Evolutionary conservation across 2,113 vertebrate species (phyloP).

Genomic region (Sander lucioperca): DNA sequence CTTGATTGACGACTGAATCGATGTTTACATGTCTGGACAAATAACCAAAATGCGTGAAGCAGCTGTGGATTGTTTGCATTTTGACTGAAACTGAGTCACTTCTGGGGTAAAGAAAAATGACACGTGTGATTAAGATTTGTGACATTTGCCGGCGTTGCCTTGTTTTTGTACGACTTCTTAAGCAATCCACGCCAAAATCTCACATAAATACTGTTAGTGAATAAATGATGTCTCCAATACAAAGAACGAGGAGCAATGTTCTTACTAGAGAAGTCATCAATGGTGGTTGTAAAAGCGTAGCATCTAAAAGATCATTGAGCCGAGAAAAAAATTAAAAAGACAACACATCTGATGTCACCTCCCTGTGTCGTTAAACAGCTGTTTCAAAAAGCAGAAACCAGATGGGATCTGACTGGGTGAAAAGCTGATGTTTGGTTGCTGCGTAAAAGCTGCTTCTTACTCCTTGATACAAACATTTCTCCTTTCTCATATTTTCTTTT

Average conservation of each 20-base stretch:
- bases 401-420: conserved; percentile 28
- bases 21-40: conserved; percentile 56
- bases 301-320: conserved; percentile 38
- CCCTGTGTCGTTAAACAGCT: conserved; percentile 34
- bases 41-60: conserved; percentile 28
- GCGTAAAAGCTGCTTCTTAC: conserved; percentile 27
- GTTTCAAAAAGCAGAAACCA: conserved; percentile 36
- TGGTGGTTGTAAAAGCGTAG: background rate
- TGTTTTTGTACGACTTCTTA: conserved; percentile 1
- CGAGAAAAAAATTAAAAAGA: background rate
- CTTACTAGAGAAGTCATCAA: background rate
- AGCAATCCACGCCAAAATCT: conserved; percentile 2
- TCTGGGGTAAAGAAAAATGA: background rate
- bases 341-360: conserved; percentile 26
- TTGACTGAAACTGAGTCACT: conserved; percentile 28
- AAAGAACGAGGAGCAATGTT: background rate
- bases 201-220: background rate
- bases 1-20: conserved; percentile 44
- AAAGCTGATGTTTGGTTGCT: conserved; percentile 52
- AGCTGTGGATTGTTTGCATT: conserved; percentile 30
- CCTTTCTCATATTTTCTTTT: conserved; percentile 27
- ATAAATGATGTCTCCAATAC: background rate
- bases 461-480: conserved; percentile 33
- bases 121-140: conserved; percentile 22
- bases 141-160: background rate